Base-by-base conservation (phyloP, 2,113 vertebrate genomes). In the Alosa alosa region DNA sequence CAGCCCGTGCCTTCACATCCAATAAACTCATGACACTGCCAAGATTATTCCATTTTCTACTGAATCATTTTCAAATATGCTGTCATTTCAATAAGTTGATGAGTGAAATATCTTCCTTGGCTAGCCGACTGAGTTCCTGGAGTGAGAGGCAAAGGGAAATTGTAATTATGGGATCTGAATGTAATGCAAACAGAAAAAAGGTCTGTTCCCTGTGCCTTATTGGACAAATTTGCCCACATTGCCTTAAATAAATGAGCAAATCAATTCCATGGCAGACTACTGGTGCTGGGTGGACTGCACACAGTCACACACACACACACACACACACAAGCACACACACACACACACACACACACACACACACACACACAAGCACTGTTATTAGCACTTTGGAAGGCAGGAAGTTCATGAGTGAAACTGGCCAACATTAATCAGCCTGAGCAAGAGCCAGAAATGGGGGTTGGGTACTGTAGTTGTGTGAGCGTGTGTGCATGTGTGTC, bases 201-300 rank as follows among this genome's bases (percentile, higher is more conserved):
- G 50, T 91, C 88, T 88, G 44, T 84, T 89, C 84, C 39, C 13
- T 49, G 86, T 91, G 87, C 85, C 89, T 87, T 88, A 87, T 91
- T 90, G 89, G 86, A 88, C 75, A 87, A 88, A 88, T 92, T 85
- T 88, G 85, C 55, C 82, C 86, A 85, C 86, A 92, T 89, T 89
- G 84, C 87, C 87, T 88, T 89, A 89, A 92, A 91, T 90, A 91
- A 92, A 89, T 89, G 88, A 92, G 88, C 84, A 91, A 90, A 90
- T 90, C 91, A 90, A 90, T 92, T 89, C 87, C 81, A 49, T 86
- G 85, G 88, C 86, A 82, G 87, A 86, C 81, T 82, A 87, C 83
- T 84, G 25, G 11, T 86, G 46, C 81, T 83, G 64, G 64, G 64
- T 72, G 15, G 25, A 9, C 81, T 83, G 60, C 60, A 36, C 64